Evolutionary conservation across 2,888 invertebrate genomes (phyloP).

Genomic region (Exocentrus adspersus): DNA sequence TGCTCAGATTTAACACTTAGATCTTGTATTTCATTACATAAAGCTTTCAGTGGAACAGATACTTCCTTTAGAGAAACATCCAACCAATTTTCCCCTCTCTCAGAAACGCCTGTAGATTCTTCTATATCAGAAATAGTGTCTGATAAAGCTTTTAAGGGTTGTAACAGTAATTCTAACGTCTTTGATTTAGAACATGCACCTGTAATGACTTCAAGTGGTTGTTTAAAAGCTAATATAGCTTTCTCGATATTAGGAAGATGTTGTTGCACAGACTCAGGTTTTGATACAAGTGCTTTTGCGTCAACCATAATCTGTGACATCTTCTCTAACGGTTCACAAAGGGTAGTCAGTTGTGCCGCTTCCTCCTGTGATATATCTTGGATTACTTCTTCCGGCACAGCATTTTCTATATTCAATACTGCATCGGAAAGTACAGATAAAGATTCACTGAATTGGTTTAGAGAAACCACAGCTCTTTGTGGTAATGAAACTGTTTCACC

Average conservation of each 20-base stretch:
- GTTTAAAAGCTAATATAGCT: constrained; percentile 37
- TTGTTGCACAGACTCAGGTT: constrained; percentile 36
- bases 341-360: not conserved
- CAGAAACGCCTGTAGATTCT: not conserved
- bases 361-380: constrained; percentile 26
- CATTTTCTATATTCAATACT: constrained; percentile 18
- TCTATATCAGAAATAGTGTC: constrained; percentile 2
- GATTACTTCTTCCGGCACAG: constrained; percentile 4
- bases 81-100: not conserved
- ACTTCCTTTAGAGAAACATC: not conserved
- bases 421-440: constrained; percentile 25
- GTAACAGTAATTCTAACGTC: not conserved
- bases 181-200: not conserved
- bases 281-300: not conserved
- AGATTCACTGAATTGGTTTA: constrained; percentile 35
- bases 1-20: not conserved
- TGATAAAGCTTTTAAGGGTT: constrained; percentile 7
- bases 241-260: constrained; percentile 37
- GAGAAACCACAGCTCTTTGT: constrained; percentile 19
- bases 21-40: not conserved
- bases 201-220: not conserved
- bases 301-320: constrained; percentile 20
- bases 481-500: not conserved
- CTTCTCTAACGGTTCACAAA: constrained; percentile 16
- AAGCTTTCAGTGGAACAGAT: not conserved